Conservation (phyloP, 2,113 vertebrate genomes). For the Notiomystis cincta region DNA sequence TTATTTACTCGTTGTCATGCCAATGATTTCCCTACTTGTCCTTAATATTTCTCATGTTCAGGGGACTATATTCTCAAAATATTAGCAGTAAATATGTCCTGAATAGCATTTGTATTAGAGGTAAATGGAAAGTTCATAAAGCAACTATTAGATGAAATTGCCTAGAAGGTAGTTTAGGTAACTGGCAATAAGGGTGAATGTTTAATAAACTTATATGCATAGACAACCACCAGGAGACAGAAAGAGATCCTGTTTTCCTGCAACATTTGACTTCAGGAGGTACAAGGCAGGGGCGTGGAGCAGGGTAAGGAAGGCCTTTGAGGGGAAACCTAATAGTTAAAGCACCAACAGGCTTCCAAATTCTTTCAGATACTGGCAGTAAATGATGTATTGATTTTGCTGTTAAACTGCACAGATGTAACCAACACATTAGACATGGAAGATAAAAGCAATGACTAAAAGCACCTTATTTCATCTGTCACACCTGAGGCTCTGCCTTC, state of each 20-base stretch:
- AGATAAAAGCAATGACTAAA: slow-evolving; percentile 79
- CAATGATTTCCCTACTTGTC: neutral
- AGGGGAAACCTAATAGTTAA: slow-evolving; percentile 70
- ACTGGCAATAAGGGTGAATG: neutral
- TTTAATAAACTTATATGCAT: neutral
- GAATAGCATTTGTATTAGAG: neutral
- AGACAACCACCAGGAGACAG: neutral
- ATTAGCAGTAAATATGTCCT: neutral
- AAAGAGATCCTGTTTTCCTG: neutral
- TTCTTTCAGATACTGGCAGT: slow-evolving; percentile 68
- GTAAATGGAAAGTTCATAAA: neutral
- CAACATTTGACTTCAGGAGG: neutral
- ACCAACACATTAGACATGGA: slow-evolving; percentile 80
- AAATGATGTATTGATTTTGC: slow-evolving; percentile 81
- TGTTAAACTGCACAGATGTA: slow-evolving; percentile 81
- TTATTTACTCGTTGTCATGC: neutral
- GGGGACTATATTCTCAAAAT: neutral
- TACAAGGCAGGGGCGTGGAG: fast-evolving
- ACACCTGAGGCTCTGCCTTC: slow-evolving; percentile 78
- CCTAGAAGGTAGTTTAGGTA: neutral
- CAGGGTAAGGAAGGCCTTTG: neutral
- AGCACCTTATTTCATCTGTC: slow-evolving; percentile 79
- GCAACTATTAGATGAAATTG: neutral
- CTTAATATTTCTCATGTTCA: neutral
- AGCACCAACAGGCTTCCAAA: slow-evolving; percentile 65